Base-by-base conservation (phyloP, 2,888 invertebrate species). In the Lymantria monacha region DNA sequence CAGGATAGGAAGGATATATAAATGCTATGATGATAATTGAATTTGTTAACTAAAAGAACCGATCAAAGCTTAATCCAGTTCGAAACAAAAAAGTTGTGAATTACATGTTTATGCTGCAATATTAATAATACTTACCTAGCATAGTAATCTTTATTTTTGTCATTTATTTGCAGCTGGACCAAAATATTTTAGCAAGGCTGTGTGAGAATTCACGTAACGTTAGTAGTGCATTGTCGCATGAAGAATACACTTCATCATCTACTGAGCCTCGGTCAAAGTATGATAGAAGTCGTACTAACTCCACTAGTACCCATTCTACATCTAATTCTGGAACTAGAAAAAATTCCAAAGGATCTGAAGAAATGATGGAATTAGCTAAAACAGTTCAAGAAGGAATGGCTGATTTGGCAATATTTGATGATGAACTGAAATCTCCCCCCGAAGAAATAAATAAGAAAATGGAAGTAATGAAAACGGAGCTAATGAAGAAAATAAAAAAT, bases 371-470 rank as follows among this genome's bases (percentile, higher is more conserved):
- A 44, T 79, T 93, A 9, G 90, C 92, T 0, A 92, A 93, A 74
- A 91, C 87, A 13, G 92, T 93, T 0, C 92, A 92, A 80, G 92
- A 93, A 40, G 91, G 93, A 22, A 88, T 93, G 80, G 91, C 93
- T 1, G 87, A 90, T 36, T 77, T 91, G 15, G 76, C 86, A 3
- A 82, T 91, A 38, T 82, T 74, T 42, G 87, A 87, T 37, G 82
- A 87, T 0, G 81, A 83, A 9, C 55, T 79, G 3, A 70, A 72
- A 48, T 70, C 75, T 30, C 52, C 74, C 0, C 77, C 84, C 0
- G 74, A 76, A 9, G 87, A 86, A 55, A 69, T 87, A 12, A 82
- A 88, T 45, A 81, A 74, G 59, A 87, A 81, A 77, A 83, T 91
- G 59, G 86, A 89, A 47, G 59, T 61, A 0, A 76, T 91, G 78